These are phyloP conservation scores for Brienomyrus brachyistius DNA, from an alignment of 2,113 vertebrate species.

Conservation along the genomic window DNA sequence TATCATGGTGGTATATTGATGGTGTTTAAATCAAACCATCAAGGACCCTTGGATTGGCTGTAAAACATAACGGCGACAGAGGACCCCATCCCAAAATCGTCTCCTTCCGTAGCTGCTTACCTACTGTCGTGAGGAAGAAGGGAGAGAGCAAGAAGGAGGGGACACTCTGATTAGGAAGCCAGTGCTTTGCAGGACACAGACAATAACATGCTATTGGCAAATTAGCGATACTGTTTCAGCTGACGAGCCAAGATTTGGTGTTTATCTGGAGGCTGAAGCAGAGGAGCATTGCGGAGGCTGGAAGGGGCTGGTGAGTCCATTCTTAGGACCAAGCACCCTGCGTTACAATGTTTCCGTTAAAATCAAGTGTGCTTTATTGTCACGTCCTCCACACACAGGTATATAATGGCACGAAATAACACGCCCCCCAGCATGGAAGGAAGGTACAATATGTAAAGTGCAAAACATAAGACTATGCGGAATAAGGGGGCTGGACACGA, in stretches of 20 bases:
- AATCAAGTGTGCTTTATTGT: not conserved
- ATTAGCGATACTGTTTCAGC: not conserved
- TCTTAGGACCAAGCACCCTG: constrained; percentile 60
- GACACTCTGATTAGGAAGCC: not conserved
- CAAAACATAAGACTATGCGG: not conserved
- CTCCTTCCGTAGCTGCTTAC: not conserved
- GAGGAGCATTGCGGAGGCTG: not conserved
- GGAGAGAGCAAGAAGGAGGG: not conserved
- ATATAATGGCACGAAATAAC: not conserved
- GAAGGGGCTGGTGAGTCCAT: not conserved
- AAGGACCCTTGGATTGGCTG: not conserved
- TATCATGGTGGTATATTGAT: not conserved
- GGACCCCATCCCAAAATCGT: not conserved
- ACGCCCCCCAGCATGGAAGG: not conserved
- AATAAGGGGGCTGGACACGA: not conserved
- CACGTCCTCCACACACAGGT: not conserved
- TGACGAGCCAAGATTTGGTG: not conserved
- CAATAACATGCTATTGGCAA: not conserved
- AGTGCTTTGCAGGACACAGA: not conserved
- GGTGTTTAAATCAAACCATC: not conserved
- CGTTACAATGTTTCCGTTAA: not conserved
- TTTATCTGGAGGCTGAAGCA: not conserved
- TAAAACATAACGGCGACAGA: not conserved
- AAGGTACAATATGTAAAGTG: not conserved
- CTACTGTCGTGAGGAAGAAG: not conserved